phyloP scores from a whole-genome alignment of 2,113 vertebrate genomes.

The Limanda limanda region DNA sequence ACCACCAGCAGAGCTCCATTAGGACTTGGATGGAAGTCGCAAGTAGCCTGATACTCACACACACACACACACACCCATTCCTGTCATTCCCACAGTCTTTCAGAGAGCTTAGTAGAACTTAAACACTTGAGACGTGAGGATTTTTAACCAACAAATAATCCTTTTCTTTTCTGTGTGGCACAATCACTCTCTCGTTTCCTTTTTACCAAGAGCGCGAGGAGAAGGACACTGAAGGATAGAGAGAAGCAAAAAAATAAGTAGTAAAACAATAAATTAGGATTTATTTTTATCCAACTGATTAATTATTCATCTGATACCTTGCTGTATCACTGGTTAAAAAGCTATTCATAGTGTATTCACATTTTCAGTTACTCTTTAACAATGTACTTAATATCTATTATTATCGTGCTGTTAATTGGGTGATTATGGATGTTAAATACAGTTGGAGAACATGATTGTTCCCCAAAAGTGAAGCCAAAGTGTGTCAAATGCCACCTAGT shows the following conservation, averaged over 20 bases:
- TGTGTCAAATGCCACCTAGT: no score
- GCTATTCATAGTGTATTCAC: background rate
- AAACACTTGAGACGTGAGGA: constrained; percentile 66
- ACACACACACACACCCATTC: background rate
- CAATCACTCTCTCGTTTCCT: constrained; percentile 26
- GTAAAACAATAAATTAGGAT: background rate
- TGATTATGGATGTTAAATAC: no score
- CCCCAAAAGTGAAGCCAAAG: no score
- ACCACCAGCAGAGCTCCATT: constrained; percentile 51
- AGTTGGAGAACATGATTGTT: no score
- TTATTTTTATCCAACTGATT: background rate
- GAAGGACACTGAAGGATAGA: constrained; percentile 17
- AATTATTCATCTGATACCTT: background rate
- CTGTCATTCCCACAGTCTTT: constrained; percentile 32
- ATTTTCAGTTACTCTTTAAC: background rate
- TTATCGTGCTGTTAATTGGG: no score
- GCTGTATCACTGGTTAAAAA: background rate
- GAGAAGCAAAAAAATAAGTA: background rate
- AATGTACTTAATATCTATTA: background rate
- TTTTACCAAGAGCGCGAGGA: constrained; percentile 4
- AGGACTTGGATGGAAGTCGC: constrained; percentile 25
- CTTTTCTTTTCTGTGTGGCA: constrained; percentile 51
- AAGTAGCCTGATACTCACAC: constrained; percentile 13
- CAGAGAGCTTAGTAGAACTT: constrained; percentile 57
- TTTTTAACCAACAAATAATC: constrained; percentile 70